These are phyloP conservation scores for Chiloscyllium punctatum DNA, from an alignment of 2,797 vertebrate species.

Conservation along the genomic window DNA sequence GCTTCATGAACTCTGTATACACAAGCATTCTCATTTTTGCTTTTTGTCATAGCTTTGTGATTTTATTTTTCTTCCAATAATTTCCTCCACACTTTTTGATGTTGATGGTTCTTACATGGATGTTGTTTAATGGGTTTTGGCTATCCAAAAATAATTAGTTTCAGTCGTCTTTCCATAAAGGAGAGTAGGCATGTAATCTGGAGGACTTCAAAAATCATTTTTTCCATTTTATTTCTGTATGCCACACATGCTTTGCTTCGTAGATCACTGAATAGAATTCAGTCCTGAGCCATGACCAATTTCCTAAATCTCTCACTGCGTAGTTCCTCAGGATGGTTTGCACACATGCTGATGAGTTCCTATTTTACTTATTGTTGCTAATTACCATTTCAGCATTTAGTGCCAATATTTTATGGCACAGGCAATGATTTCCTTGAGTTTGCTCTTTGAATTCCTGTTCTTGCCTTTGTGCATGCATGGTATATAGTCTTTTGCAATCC, in stretches of 20 bases:
- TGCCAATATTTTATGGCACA: background rate
- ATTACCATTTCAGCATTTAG: background rate
- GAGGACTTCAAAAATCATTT: background rate
- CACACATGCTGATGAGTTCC: background rate
- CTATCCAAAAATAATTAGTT: background rate
- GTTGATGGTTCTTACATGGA: background rate
- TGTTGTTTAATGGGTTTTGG: background rate
- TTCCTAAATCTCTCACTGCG: background rate
- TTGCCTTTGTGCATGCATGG: background rate
- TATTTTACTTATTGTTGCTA: background rate
- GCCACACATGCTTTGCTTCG: background rate
- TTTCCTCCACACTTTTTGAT: background rate
- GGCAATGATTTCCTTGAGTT: background rate
- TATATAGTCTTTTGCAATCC: background rate
- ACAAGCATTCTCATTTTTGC: background rate
- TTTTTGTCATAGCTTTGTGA: background rate
- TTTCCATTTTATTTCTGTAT: background rate
- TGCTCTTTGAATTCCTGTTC: background rate
- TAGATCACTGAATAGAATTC: background rate
- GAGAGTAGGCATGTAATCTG: background rate
- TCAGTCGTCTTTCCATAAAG: background rate
- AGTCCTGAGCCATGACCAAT: background rate
- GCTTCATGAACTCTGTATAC: background rate
- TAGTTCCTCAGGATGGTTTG: background rate
- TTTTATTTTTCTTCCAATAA: background rate